These are phyloP conservation scores for Bryconaethiops microstoma DNA, from an alignment of 2,797 vertebrate species.

Conservation along the genomic window DNA sequence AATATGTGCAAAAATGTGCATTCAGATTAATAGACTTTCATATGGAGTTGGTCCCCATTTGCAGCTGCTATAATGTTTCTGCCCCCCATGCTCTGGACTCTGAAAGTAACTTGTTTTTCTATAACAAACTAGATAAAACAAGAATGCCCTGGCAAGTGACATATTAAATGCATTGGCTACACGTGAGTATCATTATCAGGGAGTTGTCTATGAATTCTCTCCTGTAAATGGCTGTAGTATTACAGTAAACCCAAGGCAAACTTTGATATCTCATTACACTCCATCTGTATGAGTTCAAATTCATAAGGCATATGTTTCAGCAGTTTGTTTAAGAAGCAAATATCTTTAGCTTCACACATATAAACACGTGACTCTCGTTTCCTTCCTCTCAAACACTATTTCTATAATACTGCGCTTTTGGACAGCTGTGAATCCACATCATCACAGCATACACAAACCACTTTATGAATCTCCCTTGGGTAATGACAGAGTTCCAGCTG, in stretches of 20 bases:
- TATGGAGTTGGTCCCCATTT: too few relatives aligned
- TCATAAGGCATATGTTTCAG: background rate
- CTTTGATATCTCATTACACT: conserved; percentile 22
- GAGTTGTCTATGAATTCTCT: too few relatives aligned
- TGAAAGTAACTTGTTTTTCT: too few relatives aligned
- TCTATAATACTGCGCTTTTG: conserved; percentile 8
- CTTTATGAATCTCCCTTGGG: conserved; percentile 39
- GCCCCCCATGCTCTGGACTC: too few relatives aligned
- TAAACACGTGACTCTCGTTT: conserved; percentile 46
- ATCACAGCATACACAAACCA: conserved; percentile 22
- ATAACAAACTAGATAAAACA: too few relatives aligned
- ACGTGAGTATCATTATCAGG: too few relatives aligned
- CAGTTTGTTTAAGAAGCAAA: conserved; percentile 25
- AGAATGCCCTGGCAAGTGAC: too few relatives aligned
- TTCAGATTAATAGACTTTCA: too few relatives aligned
- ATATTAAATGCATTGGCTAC: too few relatives aligned
- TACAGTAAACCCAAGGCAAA: background rate
- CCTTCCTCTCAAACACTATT: conserved; percentile 21
- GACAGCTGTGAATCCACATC: conserved; percentile 27
- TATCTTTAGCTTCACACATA: conserved; percentile 20
- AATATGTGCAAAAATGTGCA: too few relatives aligned
- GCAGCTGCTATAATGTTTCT: too few relatives aligned
- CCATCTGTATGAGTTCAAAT: conserved; percentile 20
- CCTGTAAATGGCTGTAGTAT: background rate
- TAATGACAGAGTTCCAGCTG: conserved; percentile 21